Evolutionary conservation across 2,113 vertebrate genomes (phyloP).

Genomic region (Sardina pilchardus): DNA sequence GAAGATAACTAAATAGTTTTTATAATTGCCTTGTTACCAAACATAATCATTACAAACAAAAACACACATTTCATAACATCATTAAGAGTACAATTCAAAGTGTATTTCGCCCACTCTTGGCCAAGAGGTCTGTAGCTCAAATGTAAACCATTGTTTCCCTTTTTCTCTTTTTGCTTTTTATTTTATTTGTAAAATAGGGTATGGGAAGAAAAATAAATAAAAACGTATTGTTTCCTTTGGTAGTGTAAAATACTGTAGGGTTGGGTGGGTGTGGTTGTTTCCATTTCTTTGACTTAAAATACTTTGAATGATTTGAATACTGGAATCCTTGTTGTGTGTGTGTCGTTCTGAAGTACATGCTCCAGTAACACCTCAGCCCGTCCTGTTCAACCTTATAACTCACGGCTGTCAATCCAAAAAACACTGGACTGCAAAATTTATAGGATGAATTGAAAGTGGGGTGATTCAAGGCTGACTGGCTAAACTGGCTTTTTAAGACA

Average conservation of each 20-base stretch:
- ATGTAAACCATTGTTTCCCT: constrained; percentile 37
- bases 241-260: constrained; percentile 10
- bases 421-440: constrained; percentile 36
- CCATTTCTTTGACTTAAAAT: constrained; percentile 6
- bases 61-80: background rate
- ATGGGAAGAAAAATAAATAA: background rate
- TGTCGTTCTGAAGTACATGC: constrained; percentile 26
- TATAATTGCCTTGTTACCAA: background rate
- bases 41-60: background rate
- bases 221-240: background rate
- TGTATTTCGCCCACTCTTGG: background rate
- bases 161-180: constrained; percentile 20
- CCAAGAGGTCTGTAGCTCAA: background rate
- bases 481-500: constrained; percentile 19
- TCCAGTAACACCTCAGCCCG: background rate
- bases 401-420: constrained; percentile 17
- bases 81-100: background rate
- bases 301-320: constrained; percentile 12
- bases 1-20: background rate
- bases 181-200: constrained; percentile 12
- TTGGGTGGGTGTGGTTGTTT: constrained; percentile 14
- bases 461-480: constrained; percentile 15
- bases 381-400: background rate
- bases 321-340: constrained; percentile 16
- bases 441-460: constrained; percentile 25